phyloP scores from a whole-genome alignment of 2,113 vertebrate species.

The Apaloderma vittatum region DNA sequence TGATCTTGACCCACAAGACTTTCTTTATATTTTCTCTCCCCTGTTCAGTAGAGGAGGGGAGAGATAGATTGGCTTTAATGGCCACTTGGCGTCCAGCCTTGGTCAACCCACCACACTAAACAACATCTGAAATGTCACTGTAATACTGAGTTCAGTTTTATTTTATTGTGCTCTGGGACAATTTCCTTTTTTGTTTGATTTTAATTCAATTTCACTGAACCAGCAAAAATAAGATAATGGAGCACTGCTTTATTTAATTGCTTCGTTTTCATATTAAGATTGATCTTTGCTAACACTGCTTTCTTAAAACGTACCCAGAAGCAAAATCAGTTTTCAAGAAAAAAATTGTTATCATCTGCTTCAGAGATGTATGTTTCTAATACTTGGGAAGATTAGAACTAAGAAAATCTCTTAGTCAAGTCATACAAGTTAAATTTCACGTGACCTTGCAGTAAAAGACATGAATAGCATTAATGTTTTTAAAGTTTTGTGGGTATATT shows the following conservation, averaged over 20 bases:
- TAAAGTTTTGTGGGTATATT: background rate
- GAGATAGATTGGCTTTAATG: background rate
- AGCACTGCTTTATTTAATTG: background rate
- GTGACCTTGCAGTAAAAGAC: background rate
- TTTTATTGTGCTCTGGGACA: background rate
- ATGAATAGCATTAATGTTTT: background rate
- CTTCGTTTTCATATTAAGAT: background rate
- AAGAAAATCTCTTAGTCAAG: background rate
- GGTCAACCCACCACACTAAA: background rate
- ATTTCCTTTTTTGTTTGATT: background rate
- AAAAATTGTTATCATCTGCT: background rate
- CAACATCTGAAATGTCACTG: background rate
- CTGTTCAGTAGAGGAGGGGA: background rate
- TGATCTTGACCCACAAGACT: background rate
- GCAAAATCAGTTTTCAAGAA: background rate
- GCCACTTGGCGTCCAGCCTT: background rate
- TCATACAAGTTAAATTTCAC: background rate
- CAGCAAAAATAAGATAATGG: background rate
- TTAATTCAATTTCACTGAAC: background rate
- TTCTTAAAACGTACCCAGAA: background rate
- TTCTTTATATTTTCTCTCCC: background rate
- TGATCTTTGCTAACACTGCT: background rate
- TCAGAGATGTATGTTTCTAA: background rate
- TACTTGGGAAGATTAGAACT: background rate
- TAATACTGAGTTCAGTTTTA: background rate